Evolutionary conservation across 2,888 invertebrate species (phyloP), one percentile per base, ranked within the genome.

Genomic region (Thelaira solivaga): DNA sequence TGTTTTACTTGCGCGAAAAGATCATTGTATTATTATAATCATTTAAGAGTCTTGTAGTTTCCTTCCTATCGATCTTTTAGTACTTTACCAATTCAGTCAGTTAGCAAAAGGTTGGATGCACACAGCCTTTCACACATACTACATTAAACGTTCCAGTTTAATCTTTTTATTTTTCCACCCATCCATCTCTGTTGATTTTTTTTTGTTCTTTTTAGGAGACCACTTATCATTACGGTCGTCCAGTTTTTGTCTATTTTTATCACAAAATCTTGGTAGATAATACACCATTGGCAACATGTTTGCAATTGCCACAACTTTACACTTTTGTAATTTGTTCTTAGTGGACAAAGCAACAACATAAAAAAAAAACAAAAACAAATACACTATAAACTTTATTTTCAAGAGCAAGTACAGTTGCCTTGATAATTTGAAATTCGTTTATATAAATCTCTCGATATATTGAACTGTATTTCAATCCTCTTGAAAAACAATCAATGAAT

Each of bases 251-350:
- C 74, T 74, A 78, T 78, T 78, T 73, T 65, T 74, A 78, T 78
- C 77, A 45, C 24, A 13, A 65, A 53, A 78, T 65, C 64, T 59
- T 77, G 43, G 68, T 45, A 64, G 26, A 26, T 36, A 68, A 51
- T 45, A 77, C 73, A 73, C 77, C 34, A 36, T 59, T 65, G 73
- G 73, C 73, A 78, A 65, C 68, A 73, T 73, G 59, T 78, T 74
- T 78, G 64, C 77, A 69, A 78, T 78, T 78, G 77, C 69, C 74
- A 74, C 77, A 78, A 74, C 69, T 78, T 78, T 78, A 74, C 77
- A 74, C 77, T 78, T 78, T 61, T 20, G 45, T 61, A 78, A 74
- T 74, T 73, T 73, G 64, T 72, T 65, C 53, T 11, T 22, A 18
- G 26, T 4, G 5, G 39, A 39, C 24, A 24, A 41, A 53, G 51